These are phyloP conservation scores for Oceanodroma tethys DNA, from an alignment of 2,113 vertebrate species.

Conservation along the genomic window DNA sequence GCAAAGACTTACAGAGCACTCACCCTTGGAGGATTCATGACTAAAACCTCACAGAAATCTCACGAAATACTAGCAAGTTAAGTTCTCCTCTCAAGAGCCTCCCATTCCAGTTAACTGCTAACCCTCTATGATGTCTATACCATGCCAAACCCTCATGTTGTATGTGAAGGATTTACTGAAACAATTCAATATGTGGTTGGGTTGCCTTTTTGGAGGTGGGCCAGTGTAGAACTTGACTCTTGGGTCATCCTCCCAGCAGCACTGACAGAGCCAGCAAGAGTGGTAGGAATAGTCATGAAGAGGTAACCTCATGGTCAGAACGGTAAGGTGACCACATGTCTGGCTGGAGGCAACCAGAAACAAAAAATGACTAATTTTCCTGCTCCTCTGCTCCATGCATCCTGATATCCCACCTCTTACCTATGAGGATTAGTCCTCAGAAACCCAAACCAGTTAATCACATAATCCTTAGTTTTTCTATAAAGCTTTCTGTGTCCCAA, in stretches of 20 bases:
- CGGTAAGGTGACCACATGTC: not conserved
- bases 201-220: not conserved
- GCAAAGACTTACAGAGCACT: not conserved
- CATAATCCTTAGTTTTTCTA: conserved; percentile 46
- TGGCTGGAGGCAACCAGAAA: not conserved
- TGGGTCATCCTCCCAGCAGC: not conserved
- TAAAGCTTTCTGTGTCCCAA: not conserved
- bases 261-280: not conserved
- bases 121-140: not conserved
- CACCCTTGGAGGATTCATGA: not conserved
- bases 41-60: not conserved
- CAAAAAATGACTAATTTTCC: not conserved
- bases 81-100: not conserved
- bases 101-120: not conserved
- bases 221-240: not conserved
- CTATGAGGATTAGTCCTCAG: conserved; percentile 3
- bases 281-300: not conserved
- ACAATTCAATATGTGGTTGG: fast-evolving
- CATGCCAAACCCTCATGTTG: not conserved
- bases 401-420: not conserved
- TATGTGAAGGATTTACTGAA: not conserved
- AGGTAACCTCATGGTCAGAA: not conserved
- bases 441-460: conserved; percentile 2
- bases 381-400: not conserved
- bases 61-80: not conserved